These are phyloP conservation scores for Slavum lentiscoides DNA, from an alignment of 2,888 invertebrate species.

Conservation along the genomic window DNA sequence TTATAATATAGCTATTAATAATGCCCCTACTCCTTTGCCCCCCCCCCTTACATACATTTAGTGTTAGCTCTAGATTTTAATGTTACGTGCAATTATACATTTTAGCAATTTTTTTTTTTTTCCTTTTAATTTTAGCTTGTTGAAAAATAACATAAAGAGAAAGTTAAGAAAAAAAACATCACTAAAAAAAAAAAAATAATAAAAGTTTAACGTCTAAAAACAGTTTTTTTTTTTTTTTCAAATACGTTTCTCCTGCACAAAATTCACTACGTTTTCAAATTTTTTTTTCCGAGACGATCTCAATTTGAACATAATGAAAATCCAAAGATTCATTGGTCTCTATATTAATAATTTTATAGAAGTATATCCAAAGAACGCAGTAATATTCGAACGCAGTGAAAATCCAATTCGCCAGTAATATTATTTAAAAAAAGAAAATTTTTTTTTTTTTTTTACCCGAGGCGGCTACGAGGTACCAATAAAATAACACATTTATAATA, in stretches of 20 bases:
- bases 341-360: slow-evolving; percentile 38
- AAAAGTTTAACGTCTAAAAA: background rate
- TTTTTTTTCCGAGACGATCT: slow-evolving; percentile 47
- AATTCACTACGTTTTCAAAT: slow-evolving; percentile 9
- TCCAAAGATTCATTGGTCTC: slow-evolving; percentile 53
- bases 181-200: slow-evolving; percentile 14
- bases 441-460: too few relatives aligned
- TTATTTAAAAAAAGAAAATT: too few relatives aligned
- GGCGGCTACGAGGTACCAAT: too few relatives aligned
- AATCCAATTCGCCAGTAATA: too few relatives aligned
- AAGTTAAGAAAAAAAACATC: slow-evolving; percentile 16
- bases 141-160: slow-evolving; percentile 8
- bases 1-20: background rate
- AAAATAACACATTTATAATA: too few relatives aligned
- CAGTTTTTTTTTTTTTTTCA: slow-evolving; percentile 19
- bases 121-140: slow-evolving; percentile 36
- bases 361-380: slow-evolving; percentile 32
- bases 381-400: too few relatives aligned
- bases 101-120: slow-evolving; percentile 5
- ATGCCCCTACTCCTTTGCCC: background rate
- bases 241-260: background rate
- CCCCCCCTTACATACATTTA: background rate
- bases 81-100: slow-evolving; percentile 52
- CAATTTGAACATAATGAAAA: slow-evolving; percentile 36
- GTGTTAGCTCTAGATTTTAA: slow-evolving; percentile 47